Conservation (phyloP, 1,140 invertebrate genomes). For the Odontomachus brunneus region DNA sequence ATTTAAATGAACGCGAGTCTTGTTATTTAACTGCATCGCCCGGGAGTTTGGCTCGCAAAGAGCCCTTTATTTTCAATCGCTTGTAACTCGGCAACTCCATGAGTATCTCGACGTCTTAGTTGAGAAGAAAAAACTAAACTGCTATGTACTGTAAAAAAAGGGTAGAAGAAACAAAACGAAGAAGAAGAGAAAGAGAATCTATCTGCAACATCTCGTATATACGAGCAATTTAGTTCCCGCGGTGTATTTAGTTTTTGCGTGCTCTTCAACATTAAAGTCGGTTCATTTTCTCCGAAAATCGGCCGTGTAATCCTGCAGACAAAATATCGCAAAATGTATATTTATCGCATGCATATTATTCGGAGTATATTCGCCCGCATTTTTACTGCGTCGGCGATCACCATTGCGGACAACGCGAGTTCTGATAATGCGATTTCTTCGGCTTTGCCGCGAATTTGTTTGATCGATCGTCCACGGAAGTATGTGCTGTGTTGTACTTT, state of each 20-base stretch:
- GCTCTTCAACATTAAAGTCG: too few species aligned
- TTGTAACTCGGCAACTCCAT: background rate
- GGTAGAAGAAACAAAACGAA: too few species aligned
- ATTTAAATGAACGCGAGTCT: conserved; percentile 22
- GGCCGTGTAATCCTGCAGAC: too few species aligned
- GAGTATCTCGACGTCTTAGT: background rate
- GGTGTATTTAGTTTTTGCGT: too few species aligned
- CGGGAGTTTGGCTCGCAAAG: background rate
- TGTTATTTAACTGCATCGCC: conserved; percentile 11
- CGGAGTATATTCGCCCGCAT: background rate
- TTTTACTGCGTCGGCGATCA: conserved; percentile 4
- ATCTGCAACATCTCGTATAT: too few species aligned
- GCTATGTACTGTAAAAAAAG: too few species aligned
- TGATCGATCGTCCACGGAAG: conserved; percentile 4
- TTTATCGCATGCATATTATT: background rate
- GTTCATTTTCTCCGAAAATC: too few species aligned
- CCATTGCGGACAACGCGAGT: conserved; percentile 6
- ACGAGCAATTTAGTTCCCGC: too few species aligned
- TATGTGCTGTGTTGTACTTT: background rate
- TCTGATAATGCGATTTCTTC: conserved; percentile 28
- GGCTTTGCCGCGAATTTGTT: conserved; percentile 38
- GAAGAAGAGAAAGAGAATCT: too few species aligned
- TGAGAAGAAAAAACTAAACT: background rate
- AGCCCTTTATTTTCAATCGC: background rate
- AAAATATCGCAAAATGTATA: background rate